These are phyloP conservation scores for Pterostichus niger DNA, from an alignment of 2,888 invertebrate genomes.

Conservation along the genomic window DNA sequence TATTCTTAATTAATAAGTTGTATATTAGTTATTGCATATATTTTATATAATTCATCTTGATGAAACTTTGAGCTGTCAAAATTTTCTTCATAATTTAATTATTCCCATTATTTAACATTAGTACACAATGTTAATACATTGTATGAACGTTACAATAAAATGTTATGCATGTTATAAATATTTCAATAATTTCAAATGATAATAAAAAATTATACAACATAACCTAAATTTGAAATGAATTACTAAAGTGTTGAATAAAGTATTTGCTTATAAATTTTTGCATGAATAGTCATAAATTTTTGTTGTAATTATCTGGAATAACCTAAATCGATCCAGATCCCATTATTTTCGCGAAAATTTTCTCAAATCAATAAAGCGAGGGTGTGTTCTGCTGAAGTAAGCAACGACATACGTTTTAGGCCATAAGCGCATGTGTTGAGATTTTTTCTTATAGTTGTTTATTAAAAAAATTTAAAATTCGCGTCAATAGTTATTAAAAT, in stretches of 20 bases:
- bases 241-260: not conserved
- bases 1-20: not conserved
- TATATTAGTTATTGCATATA: too few species aligned
- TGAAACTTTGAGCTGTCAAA: not conserved
- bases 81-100: not conserved
- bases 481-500: not conserved
- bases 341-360: slow-evolving; percentile 64
- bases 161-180: not conserved
- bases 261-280: not conserved
- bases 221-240: slow-evolving; percentile 30
- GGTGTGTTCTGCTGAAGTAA: slow-evolving; percentile 54
- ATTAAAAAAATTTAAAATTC: too few species aligned
- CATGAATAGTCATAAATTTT: not conserved
- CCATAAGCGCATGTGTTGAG: not conserved
- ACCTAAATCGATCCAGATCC: slow-evolving; percentile 55
- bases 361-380: slow-evolving; percentile 62
- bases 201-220: slow-evolving; percentile 43
- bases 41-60: too few species aligned
- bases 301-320: slow-evolving; percentile 4
- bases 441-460: too few species aligned
- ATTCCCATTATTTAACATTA: too few species aligned
- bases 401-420: slow-evolving; percentile 55
- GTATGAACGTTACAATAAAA: too few species aligned
- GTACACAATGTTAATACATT: too few species aligned
- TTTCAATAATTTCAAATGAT: slow-evolving; percentile 36